Evolutionary conservation across 2,113 vertebrate genomes (phyloP), one percentile per base, ranked within the genome.

Genomic region (Dunckerocampus dactyliophorus): DNA sequence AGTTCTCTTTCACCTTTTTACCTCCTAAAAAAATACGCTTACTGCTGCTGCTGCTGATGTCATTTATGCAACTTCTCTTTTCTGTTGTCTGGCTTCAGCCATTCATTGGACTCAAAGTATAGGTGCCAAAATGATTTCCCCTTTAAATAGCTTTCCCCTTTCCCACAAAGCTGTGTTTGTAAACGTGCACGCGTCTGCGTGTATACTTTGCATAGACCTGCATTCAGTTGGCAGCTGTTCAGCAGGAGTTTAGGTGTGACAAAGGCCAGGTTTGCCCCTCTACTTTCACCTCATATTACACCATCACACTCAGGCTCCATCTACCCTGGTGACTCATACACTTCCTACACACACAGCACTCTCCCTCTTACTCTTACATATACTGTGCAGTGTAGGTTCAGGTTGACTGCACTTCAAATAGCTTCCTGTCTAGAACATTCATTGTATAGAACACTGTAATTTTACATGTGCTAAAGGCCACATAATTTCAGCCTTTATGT

Each of bases 401-500:
- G 52, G 17, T 68, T 34, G 19, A 53, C 19, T 65, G 6, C 34
- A 77, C 62, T 81, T 85, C 75, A 81, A 77, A 86, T 67, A 51
- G 45, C 62, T 65, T 74, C 74, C 54, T 71, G 59, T 85, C 64
- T 71, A 49, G 79, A 77, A 70, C 67, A 47, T 65, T 22, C 14
- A 59, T 53, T 59, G 62, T 65, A 63, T 77, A 76, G 60, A 73
- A 79, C 63, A 65, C 72, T 84, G 53, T 85, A 82, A 87, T 88
- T 87, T 87, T 72, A 66, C 65, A 63, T 72, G 79, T 72, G 68
- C 71, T 47, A 13, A 59, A 71, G 72, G 71, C 81, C 83, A 81
- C 77, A 86, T 85, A 85, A 83, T 82, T 59, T 85, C 58, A 79
- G 47, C 48, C 57, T 80, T 78, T 85, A 77, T 75, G 31, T 63